Evolutionary conservation across 64 coral and sea anemone genomes (phyloP), one percentile per base, ranked within the genome.

Genomic region (Stichodactyla mertensii): DNA sequence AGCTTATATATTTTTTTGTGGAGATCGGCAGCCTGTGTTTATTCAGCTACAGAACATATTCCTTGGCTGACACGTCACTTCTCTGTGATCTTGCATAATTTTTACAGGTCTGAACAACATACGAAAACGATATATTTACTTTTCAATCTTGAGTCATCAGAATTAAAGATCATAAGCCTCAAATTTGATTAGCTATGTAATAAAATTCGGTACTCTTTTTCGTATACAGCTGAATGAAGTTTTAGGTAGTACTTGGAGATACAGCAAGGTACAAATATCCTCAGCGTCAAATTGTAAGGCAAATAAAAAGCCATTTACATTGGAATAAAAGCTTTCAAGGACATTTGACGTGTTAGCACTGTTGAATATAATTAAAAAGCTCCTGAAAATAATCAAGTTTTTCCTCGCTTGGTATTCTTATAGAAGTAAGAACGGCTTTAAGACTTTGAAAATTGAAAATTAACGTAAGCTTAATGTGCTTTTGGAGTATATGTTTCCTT

Each of bases 341-440:
- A 74, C 23, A 9, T 74, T 74, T 74, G 69, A 74, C 69, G 26
- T 74, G 69, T 74, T 26, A 11, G 69, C 69, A 74, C 26, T 74
- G 69, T 74, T 31, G 69, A 74, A 74, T 74, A 74, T 74, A 74
- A 74, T 74, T 74, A 74, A 74, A 74, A 74, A 31, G 69, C 69
- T 74, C 69, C 69, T 74, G 24, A 74, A 74, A 74, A 74, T 74
- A 74, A 74, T 74, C 69, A 74, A 27, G 26, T 28, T 74, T 74
- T 74, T 74, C 8, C 10, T 74, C 23, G 26, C 24, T 31, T 74
- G 69, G 20, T 58, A 58, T 27, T 27, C 2, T 26, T 31, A 11
- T 9, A 13, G 19, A 22, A 69, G n/a, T 8, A 6, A 24, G 6
- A 11, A 74, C 0, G 2, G 24, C 20, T 23, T 74, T 26, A 22